Evolutionary conservation across 2,113 vertebrate species (phyloP).

Genomic region (Excalfactoria chinensis): DNA sequence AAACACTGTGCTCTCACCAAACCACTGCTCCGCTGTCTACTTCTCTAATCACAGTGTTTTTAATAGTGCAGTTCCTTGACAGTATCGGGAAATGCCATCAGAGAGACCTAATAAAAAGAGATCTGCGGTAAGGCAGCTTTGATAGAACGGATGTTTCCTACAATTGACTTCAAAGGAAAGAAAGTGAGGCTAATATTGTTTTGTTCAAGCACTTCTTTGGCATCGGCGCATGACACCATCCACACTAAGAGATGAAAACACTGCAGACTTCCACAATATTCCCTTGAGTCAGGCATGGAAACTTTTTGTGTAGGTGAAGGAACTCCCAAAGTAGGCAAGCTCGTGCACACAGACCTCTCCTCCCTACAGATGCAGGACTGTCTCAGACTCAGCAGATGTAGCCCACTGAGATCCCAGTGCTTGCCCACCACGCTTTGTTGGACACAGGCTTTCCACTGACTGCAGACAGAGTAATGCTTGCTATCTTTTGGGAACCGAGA

Average conservation of each 20-base stretch:
- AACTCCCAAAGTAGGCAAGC: background rate
- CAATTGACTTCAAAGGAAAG: constrained; percentile 48
- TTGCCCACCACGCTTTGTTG: background rate
- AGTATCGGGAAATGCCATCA: constrained; percentile 49
- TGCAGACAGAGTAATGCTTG: background rate
- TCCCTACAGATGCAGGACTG: background rate
- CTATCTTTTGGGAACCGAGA: background rate
- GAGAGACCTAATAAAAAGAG: constrained; percentile 38
- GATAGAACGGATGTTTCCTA: constrained; percentile 23
- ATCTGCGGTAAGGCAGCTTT: constrained; percentile 41
- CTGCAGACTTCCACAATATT: constrained; percentile 29
- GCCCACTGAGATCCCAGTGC: background rate
- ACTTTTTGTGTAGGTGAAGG: constrained; percentile 15
- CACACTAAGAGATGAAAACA: constrained; percentile 31
- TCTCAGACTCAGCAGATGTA: background rate
- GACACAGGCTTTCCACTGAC: background rate
- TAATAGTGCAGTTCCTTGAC: constrained; percentile 41
- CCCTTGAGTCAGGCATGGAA: background rate
- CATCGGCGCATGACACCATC: constrained; percentile 28
- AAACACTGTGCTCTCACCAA: constrained; percentile 20
- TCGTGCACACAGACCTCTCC: background rate
- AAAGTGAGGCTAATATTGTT: background rate
- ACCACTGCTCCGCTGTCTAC: constrained; percentile 15
- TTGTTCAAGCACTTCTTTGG: constrained; percentile 19
- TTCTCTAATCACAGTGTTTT: constrained; percentile 1